Percentiles rank a stretch among this genome's conserved stretches.
Conservation (phyloP, 2,797 vertebrate species). For the Lerista edwardsae region DNA sequence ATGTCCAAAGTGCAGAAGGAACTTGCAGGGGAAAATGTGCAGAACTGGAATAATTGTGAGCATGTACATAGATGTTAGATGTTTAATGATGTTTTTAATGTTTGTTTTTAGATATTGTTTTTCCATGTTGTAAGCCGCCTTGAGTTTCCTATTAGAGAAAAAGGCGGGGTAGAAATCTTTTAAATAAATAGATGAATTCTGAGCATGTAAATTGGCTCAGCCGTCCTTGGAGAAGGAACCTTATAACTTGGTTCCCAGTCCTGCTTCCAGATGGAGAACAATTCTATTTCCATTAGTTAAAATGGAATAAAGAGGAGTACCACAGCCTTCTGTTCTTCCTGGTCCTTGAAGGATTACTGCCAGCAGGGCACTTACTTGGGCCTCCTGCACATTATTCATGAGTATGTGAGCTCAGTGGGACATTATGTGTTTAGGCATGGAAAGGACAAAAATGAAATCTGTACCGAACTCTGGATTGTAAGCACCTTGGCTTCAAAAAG, state of each 20-base stretch:
- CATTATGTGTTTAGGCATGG: background rate
- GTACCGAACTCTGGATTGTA: background rate
- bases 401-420: background rate
- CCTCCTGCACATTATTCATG: background rate
- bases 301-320: background rate
- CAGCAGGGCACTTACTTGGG: background rate
- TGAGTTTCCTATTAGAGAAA: too few relatives aligned
- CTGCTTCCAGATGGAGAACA: background rate
- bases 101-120: too few relatives aligned
- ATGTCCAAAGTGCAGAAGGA: background rate
- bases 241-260: background rate
- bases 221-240: background rate
- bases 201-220: background rate
- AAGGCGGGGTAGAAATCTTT: too few relatives aligned
- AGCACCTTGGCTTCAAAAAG: background rate
- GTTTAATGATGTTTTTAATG: too few relatives aligned
- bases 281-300: background rate
- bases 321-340: background rate
- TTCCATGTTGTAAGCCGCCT: too few relatives aligned
- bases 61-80: too few relatives aligned
- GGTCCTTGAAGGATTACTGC: background rate
- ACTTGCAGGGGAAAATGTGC: background rate
- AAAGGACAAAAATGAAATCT: background rate
- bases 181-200: too few relatives aligned
- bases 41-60: too few relatives aligned